Evolutionary conservation across 2,113 vertebrate species (phyloP).

Genomic region (Callocephalon fimbriatum): DNA sequence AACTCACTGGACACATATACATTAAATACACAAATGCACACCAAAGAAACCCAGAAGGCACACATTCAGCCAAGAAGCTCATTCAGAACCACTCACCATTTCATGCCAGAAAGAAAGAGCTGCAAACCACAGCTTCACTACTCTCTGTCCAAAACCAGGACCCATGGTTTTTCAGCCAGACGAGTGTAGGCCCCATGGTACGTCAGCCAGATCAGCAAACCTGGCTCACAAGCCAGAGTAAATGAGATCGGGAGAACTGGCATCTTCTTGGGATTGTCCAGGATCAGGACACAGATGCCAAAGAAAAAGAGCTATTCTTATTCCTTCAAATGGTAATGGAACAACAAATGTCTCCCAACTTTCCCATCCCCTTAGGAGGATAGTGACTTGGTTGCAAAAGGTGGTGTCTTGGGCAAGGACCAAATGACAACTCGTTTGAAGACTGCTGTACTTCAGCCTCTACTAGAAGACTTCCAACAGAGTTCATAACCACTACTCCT

Average conservation of each 20-base stretch:
- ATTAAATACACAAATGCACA: slow-evolving; percentile 11
- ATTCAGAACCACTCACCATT: background rate
- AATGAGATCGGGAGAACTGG: background rate
- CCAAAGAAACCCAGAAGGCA: background rate
- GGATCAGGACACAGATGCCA: background rate
- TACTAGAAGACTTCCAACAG: background rate
- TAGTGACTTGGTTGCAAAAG: background rate
- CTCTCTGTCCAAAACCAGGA: background rate
- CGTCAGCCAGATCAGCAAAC: background rate
- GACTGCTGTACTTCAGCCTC: background rate
- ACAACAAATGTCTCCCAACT: background rate
- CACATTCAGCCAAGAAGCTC: background rate
- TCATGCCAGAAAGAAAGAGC: background rate
- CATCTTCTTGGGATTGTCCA: background rate
- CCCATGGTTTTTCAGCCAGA: background rate
- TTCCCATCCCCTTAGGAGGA: background rate
- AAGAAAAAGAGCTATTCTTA: background rate
- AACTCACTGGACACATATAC: background rate
- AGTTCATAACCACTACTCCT: background rate
- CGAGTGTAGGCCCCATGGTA: background rate
- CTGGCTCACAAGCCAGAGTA: background rate
- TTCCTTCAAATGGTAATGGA: background rate
- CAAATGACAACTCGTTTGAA: background rate
- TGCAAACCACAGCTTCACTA: accelerated
- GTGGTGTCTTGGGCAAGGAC: background rate